Evolutionary conservation across 1,140 invertebrate genomes (phyloP), one percentile per base, ranked within the genome.

Genomic region (Drosophila obscura): DNA sequence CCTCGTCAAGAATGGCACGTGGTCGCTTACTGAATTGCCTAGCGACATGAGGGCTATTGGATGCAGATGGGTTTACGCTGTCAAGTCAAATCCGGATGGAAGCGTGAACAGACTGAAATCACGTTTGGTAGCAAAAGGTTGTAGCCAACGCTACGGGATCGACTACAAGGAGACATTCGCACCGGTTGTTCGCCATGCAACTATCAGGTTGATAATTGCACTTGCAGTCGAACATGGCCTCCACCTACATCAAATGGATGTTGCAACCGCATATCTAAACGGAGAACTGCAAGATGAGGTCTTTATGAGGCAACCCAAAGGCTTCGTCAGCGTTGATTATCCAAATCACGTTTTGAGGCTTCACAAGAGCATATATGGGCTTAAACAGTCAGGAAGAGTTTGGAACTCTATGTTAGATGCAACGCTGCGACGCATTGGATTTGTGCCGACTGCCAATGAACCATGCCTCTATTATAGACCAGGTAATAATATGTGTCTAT

Each of bases 241-340:
- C 28, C 22, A 67, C 16, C 24, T 68, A 13, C 50, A 73, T 22
- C 44, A 69, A 31, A 48, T 74, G 41, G 64, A 69, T 13, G 60
- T 68, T 8, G 44, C 58, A n/a, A 56, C 60, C 0, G 71, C 64
- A 2, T 68, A 58, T 15, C 35, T 74, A 5, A 65, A 65, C 46
- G 61, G 61, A 8, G 64, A 77, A 22, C 31, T 68, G 1, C 16
- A 55, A 19, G 53, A 77, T 15, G 16, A 43, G 15, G 45, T 61
- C 2, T 69, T 56, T 9, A 72, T 76, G 67, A 8, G 58, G 4
- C 39, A 59, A 22, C 49, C 63, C 1, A 28, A 61, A 8, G 16
- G 11, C 11, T 77, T 68, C 15, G 22, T 41, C 1, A 44, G 24
- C 35, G 45, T 7, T 2, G 35, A 26, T 5, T 45, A 31, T 8